Percentiles rank a stretch among this genome's conserved stretches.
Conservation (phyloP, 2,888 invertebrate species). For the Eulithis testata region DNA sequence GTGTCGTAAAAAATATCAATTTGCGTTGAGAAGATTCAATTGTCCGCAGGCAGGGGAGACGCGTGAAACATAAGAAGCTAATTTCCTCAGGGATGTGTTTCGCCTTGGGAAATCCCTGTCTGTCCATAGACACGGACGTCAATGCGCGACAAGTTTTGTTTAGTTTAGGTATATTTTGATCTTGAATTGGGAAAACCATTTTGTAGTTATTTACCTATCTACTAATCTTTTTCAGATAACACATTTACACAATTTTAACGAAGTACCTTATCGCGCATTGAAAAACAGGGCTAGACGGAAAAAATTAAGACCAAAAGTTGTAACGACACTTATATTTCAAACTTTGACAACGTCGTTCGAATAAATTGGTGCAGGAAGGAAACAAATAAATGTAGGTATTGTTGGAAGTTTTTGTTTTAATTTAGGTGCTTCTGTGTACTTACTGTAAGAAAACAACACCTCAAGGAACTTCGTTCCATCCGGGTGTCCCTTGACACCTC, state of each 20-base stretch:
- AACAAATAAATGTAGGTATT: no score
- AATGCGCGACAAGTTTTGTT: conserved; percentile 33
- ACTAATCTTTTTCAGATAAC: background rate
- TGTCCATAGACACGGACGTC: conserved; percentile 55
- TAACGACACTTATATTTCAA: no score
- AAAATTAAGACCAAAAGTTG: no score
- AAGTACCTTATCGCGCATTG: no score
- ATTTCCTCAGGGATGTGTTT: conserved; percentile 73
- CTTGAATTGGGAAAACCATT: background rate
- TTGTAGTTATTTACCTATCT: background rate
- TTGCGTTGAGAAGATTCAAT: conserved; percentile 67
- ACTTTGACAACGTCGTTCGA: no score
- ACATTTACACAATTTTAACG: background rate
- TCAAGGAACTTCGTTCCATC: no score
- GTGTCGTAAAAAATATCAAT: conserved; percentile 70
- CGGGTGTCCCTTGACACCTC: no score
- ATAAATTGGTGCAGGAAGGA: no score
- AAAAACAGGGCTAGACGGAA: no score
- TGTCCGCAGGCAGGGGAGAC: conserved; percentile 58
- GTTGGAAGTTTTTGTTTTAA: no score
- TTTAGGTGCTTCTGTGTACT: no score
- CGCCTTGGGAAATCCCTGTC: conserved; percentile 63
- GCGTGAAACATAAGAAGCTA: conserved; percentile 73
- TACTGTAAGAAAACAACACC: no score
- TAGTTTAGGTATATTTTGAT: conserved; percentile 6